Evolutionary conservation across 1,140 invertebrate genomes (phyloP).

Genomic region (Bombus ignitus): DNA sequence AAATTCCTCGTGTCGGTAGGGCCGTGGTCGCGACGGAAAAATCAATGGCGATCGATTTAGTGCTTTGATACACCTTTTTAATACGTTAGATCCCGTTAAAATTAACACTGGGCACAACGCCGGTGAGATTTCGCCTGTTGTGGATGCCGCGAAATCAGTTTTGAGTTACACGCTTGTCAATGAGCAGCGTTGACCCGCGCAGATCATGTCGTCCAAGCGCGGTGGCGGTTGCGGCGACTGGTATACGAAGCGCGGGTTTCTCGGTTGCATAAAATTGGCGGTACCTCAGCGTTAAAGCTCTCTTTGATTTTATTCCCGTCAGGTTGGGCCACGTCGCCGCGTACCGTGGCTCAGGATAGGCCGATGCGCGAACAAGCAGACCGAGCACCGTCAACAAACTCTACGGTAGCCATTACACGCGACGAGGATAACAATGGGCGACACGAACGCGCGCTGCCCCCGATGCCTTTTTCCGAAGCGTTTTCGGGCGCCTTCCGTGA

Average conservation of each 20-base stretch:
- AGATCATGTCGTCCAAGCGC: constrained; percentile 71
- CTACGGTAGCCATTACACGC: constrained; percentile 75
- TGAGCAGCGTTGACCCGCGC: constrained; percentile 69
- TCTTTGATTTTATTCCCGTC: constrained; percentile 4
- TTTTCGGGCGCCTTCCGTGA: constrained; percentile 65
- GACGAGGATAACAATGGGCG: constrained; percentile 78
- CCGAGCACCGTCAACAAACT: constrained; percentile 72
- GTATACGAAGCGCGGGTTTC: constrained; percentile 50
- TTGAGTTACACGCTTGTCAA: constrained; percentile 69
- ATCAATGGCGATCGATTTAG: constrained; percentile 68
- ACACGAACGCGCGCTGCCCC: constrained; percentile 66
- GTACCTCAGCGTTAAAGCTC: constrained; percentile 5
- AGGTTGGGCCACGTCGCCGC: constrained; percentile 34
- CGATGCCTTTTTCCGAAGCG: constrained; percentile 65
- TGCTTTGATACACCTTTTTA: constrained; percentile 15
- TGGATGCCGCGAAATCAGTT: constrained; percentile 50
- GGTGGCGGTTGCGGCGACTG: constrained; percentile 58
- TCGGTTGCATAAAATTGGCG: constrained; percentile 66
- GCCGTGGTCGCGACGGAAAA: constrained; percentile 50
- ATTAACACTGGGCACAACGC: constrained; percentile 23
- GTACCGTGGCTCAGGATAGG: constrained; percentile 49
- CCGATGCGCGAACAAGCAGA: constrained; percentile 54
- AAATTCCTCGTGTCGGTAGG: constrained; percentile 56
- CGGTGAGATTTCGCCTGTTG: neutral
- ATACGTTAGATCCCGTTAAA: constrained; percentile 30